phyloP scores from a whole-genome alignment of 2,113 vertebrate genomes.

The Condylura cristata region DNA sequence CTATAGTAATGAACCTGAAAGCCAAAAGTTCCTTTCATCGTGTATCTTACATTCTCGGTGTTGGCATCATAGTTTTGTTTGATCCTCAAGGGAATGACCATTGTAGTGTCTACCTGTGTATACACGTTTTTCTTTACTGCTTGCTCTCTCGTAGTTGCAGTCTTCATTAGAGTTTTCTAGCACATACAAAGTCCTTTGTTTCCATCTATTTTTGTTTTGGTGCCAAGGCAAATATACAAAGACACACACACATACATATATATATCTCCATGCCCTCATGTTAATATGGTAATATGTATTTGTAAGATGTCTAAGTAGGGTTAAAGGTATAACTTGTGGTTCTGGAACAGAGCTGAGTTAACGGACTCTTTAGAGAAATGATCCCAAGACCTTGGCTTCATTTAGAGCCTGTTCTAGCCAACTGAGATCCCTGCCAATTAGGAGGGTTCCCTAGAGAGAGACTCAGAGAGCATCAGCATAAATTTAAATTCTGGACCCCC shows the following conservation, averaged over 20 bases:
- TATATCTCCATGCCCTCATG: neutral
- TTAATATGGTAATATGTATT: neutral
- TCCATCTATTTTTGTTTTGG: neutral
- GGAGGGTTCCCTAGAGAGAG: conserved; percentile 70
- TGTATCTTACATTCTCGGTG: neutral
- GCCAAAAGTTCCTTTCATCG: neutral
- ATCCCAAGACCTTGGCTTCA: conserved; percentile 69
- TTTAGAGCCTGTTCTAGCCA: conserved; percentile 61
- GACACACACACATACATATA: neutral
- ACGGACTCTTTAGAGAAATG: conserved; percentile 67
- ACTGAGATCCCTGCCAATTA: conserved; percentile 72
- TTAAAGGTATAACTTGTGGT: conserved; percentile 68
- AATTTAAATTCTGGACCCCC: conserved; percentile 77
- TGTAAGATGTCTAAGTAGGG: conserved; percentile 50
- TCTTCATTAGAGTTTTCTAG: neutral
- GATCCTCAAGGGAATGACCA: neutral
- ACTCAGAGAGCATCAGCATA: conserved; percentile 72
- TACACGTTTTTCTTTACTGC: neutral
- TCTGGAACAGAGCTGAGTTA: conserved; percentile 62
- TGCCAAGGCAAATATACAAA: neutral
- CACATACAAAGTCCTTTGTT: neutral
- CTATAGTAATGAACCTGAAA: neutral
- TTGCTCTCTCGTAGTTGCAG: neutral
- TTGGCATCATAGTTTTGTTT: neutral
- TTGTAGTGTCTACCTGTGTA: neutral